phyloP scores from a whole-genome alignment of 2,888 invertebrate species.

The Trichogramma evanescens region DNA sequence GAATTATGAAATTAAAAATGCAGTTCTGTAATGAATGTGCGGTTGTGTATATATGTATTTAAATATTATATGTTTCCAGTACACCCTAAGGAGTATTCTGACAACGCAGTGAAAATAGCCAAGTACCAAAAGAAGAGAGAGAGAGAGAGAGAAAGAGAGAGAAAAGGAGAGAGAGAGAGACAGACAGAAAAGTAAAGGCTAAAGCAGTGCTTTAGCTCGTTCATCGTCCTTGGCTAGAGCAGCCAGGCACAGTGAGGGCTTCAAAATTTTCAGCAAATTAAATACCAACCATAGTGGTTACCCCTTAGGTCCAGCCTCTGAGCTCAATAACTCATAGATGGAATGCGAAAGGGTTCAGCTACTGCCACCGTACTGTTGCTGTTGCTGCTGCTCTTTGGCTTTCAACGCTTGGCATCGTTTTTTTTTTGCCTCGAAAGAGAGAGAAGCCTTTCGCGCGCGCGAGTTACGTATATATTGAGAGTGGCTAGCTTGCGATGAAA shows the following conservation, averaged over 20 bases:
- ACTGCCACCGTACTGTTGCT: conserved; percentile 23
- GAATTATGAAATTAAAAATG: too few species aligned
- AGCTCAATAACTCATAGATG: conserved; percentile 39
- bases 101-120: not conserved
- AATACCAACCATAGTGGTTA: conserved; percentile 37
- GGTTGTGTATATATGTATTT: too few species aligned
- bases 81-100: conserved; percentile 20
- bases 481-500: too few species aligned
- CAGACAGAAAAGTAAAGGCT: not conserved
- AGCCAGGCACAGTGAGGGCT: conserved; percentile 4
- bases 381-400: not conserved
- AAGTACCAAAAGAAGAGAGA: not conserved
- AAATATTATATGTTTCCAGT: conserved; percentile 16
- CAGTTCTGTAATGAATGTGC: too few species aligned
- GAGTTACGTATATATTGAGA: not conserved
- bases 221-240: too few species aligned
- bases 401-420: not conserved
- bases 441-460: conserved; percentile 9
- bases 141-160: too few species aligned
- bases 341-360: conserved; percentile 36
- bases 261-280: conserved; percentile 32
- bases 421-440: conserved; percentile 9
- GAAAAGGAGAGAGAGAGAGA: not conserved
- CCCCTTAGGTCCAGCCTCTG: conserved; percentile 31
- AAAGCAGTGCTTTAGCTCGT: conserved; percentile 5